Percentiles rank a stretch among this genome's conserved stretches.
Conservation (phyloP, 2,888 invertebrate genomes). For the Diachrysia chrysitis region DNA sequence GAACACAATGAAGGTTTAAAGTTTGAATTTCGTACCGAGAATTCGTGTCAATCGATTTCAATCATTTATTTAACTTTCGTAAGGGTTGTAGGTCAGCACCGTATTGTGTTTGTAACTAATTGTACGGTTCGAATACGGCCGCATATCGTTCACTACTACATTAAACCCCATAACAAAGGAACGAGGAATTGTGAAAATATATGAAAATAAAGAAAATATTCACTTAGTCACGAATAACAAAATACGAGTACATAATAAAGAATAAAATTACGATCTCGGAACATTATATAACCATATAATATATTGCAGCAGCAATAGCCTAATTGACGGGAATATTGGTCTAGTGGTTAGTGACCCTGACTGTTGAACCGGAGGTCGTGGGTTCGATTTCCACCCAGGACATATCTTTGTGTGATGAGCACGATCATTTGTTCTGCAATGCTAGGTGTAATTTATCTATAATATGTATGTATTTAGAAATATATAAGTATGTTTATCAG, state of each 20-base stretch:
- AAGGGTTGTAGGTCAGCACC: conserved; percentile 12
- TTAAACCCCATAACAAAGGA: background rate
- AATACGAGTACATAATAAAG: background rate
- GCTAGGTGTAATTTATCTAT: no score
- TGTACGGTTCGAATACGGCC: conserved; percentile 10
- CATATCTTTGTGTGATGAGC: no score
- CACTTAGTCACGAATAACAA: background rate
- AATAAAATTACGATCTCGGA: background rate
- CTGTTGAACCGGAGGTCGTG: no score
- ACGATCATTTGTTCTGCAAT: no score
- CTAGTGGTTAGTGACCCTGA: no score
- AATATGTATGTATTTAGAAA: no score
- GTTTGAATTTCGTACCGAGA: background rate
- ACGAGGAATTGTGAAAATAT: background rate
- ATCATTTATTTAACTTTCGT: conserved; percentile 25
- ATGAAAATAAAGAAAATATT: background rate
- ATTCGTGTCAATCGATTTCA: conserved; percentile 20
- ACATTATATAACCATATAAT: background rate
- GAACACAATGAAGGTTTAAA: background rate
- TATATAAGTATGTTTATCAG: no score
- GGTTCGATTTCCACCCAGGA: no score
- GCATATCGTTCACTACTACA: background rate
- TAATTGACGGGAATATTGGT: no score
- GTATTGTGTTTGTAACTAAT: conserved; percentile 14
- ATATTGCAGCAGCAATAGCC: no score